Evolutionary conservation across 2,888 invertebrate species (phyloP).

Genomic region (Leucania comma): DNA sequence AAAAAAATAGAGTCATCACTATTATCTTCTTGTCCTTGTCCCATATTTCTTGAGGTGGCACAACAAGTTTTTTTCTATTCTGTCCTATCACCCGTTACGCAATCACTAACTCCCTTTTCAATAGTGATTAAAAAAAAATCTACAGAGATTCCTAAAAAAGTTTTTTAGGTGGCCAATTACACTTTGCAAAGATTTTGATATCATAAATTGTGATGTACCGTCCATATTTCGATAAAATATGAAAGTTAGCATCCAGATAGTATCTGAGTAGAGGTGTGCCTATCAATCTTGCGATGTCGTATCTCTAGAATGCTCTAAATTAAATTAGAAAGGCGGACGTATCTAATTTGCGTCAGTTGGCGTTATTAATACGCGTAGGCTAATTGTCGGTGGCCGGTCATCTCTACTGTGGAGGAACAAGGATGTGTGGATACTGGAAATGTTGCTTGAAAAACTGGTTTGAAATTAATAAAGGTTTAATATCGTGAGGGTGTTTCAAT

Average conservation of each 20-base stretch:
- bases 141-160: not conserved
- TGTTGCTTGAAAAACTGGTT: conserved; percentile 12
- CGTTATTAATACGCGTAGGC: conserved; percentile 87
- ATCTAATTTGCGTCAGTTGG: conserved; percentile 78
- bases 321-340: conserved; percentile 86
- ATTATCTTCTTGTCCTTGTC: too few relatives aligned
- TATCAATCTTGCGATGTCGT: conserved; percentile 73
- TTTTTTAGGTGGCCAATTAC: not conserved
- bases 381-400: conserved; percentile 85
- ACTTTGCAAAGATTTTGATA: not conserved
- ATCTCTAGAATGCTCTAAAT: conserved; percentile 78
- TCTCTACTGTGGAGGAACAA: conserved; percentile 77
- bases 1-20: too few relatives aligned
- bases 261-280: conserved; percentile 53
- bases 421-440: conserved; percentile 69
- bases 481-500: too few relatives aligned
- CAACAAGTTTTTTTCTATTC: too few relatives aligned
- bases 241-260: conserved; percentile 57
- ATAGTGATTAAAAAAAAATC: too few relatives aligned
- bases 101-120: too few relatives aligned
- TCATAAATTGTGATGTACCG: conserved; percentile 6
- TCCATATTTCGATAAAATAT: conserved; percentile 32
- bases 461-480: too few relatives aligned
- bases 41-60: too few relatives aligned
- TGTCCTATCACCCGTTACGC: too few relatives aligned